Evolutionary conservation across 2,888 invertebrate species (phyloP), one percentile per base, ranked within the genome.

Genomic region (Thecophora atra): DNA sequence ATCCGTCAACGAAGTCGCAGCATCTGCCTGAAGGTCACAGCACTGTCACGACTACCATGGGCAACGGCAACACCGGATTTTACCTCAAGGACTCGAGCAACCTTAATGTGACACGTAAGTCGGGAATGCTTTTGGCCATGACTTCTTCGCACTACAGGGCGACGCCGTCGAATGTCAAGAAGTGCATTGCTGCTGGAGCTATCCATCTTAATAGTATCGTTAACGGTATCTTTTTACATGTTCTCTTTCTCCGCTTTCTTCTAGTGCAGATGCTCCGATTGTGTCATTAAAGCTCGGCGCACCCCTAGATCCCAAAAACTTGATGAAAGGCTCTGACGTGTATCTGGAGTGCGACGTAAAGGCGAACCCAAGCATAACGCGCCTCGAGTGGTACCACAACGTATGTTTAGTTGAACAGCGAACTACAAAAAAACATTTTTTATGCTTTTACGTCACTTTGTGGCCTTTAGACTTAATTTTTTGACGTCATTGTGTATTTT

Each of bases 301-400:
- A n/a, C 88, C 88, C 11, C 83, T 89, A 28, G 87, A 88, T 79
- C 85, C 88, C 7, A 86, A 87, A 70, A 87, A 88, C 75, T 83
- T 89, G 70, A 85, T 88, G 52, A 89, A 88, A 77, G 88, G 88
- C 17, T 87, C 88, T 24, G 89, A 89, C 80, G 88, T 89, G 30
- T 89, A 88, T 78, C 84, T 89, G 76, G 89, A 89, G 76, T 89
- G 89, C 76, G 86, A 86, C 75, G 87, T 89, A 56, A 84, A 86
- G 69, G 88, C 89, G 0, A 88, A 88, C 81, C 89, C 89, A 1
- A 79, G 82, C 3, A 85, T 86, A 17, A 87, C 87, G 6, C 87
- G 87, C 68, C 86, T 89, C 62, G 86, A 87, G 72, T 89, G 89
- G 89, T 87, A 84, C 76, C 87, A 88, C 75, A 87, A 88, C 80